These are phyloP conservation scores for Eclectus roratus DNA, from an alignment of 2,113 vertebrate genomes.

Conservation along the genomic window DNA sequence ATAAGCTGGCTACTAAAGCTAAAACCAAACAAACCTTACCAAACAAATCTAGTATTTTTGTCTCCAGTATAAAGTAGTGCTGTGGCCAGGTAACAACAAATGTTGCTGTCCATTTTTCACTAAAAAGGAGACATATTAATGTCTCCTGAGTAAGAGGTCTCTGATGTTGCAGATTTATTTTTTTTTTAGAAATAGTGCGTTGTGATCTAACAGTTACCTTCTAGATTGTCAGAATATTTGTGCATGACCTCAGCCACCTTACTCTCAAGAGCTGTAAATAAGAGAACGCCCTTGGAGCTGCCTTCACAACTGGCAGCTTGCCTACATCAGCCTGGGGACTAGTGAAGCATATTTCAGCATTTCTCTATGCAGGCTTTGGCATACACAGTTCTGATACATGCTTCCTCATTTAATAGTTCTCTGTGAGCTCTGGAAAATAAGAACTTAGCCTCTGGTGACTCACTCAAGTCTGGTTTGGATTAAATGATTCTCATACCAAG, in stretches of 20 bases:
- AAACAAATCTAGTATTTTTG: not conserved
- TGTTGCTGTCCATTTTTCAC: not conserved
- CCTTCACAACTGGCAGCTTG: not conserved
- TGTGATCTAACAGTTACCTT: not conserved
- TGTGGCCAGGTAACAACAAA: not conserved
- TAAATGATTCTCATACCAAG: not conserved
- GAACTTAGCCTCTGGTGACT: not conserved
- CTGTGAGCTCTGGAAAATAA: not conserved
- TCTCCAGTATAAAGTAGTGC: not conserved
- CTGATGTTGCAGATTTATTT: not conserved
- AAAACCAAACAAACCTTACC: not conserved
- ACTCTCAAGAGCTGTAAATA: not conserved
- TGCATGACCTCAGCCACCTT: not conserved
- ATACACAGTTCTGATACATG: not conserved
- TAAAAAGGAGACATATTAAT: not conserved
- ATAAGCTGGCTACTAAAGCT: not conserved
- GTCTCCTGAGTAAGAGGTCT: not conserved
- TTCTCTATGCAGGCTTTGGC: not conserved
- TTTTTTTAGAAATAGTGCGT: not conserved
- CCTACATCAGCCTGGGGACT: not conserved
- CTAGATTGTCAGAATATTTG: not conserved
- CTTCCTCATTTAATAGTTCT: not conserved
- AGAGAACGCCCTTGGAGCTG: constrained; percentile 16
- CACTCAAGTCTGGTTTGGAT: not conserved
- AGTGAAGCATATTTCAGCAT: accelerated